Conservation (phyloP, 1,140 invertebrate species). For the Delia radicum region DNA sequence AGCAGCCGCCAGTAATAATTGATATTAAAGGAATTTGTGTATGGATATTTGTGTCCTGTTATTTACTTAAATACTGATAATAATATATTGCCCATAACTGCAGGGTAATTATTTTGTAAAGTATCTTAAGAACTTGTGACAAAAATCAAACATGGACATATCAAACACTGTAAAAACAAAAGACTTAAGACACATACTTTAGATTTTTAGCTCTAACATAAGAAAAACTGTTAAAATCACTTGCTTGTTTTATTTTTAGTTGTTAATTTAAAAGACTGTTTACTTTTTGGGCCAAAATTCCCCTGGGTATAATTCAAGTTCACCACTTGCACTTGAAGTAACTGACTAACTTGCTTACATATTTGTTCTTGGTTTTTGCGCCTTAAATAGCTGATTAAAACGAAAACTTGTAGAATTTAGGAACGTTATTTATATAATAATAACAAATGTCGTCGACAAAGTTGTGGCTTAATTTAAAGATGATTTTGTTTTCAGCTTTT, state of each 20-base stretch:
- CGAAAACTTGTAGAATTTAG: neutral
- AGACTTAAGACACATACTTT: too few species aligned
- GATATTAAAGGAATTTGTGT: neutral
- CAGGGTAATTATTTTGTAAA: slow-evolving; percentile 1
- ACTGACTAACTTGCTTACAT: neutral
- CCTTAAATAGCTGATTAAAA: neutral
- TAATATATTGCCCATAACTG: slow-evolving; percentile 16
- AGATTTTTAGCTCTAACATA: too few species aligned
- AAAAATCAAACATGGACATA: neutral
- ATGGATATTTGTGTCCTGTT: neutral
- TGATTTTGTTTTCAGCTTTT: neutral
- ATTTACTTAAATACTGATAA: neutral
- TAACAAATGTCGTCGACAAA: neutral
- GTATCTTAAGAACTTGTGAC: neutral
- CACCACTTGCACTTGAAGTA: neutral
- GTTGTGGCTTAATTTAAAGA: neutral
- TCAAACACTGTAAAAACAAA: too few species aligned
- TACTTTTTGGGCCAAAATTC: too few species aligned
- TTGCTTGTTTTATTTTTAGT: too few species aligned
- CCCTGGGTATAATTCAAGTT: neutral
- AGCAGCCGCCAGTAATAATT: neutral
- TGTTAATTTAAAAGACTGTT: too few species aligned
- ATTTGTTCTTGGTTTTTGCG: neutral
- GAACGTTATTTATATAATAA: neutral
- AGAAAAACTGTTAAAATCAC: too few species aligned